phyloP scores from a whole-genome alignment of 2,797 vertebrate genomes.

The Crypturellus tataupa region DNA sequence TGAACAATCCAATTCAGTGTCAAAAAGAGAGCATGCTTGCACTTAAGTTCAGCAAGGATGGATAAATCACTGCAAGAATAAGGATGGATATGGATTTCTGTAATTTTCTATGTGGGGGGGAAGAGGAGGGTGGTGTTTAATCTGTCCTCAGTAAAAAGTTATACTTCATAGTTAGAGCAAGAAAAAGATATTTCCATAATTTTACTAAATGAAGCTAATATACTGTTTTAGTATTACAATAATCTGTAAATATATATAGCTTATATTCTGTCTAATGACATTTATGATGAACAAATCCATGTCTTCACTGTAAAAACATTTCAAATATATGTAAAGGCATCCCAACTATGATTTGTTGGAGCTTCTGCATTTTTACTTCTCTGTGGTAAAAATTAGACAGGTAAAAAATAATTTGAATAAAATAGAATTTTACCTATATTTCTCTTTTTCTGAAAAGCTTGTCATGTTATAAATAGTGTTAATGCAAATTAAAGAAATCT shows the following conservation, averaged over 20 bases:
- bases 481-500: neutral
- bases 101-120: neutral
- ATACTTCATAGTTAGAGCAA: neutral
- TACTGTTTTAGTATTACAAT: neutral
- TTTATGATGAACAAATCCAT: neutral
- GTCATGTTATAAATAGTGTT: neutral
- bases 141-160: neutral
- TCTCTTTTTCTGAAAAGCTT: neutral
- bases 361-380: too few relatives aligned
- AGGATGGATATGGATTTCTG: neutral
- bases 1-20: neutral
- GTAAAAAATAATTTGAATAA: neutral
- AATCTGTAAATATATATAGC: neutral
- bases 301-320: neutral
- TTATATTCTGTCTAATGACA: accelerated
- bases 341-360: too few relatives aligned
- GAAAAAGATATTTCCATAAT: neutral
- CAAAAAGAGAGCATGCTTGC: neutral
- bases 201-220: neutral
- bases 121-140: neutral
- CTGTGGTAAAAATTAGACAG: too few relatives aligned
- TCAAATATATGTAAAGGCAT: neutral
- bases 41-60: neutral
- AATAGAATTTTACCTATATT: neutral
- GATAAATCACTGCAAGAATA: neutral